Evolutionary conservation across 2,888 invertebrate species (phyloP).

Genomic region (Stegana nigrithorax): DNA sequence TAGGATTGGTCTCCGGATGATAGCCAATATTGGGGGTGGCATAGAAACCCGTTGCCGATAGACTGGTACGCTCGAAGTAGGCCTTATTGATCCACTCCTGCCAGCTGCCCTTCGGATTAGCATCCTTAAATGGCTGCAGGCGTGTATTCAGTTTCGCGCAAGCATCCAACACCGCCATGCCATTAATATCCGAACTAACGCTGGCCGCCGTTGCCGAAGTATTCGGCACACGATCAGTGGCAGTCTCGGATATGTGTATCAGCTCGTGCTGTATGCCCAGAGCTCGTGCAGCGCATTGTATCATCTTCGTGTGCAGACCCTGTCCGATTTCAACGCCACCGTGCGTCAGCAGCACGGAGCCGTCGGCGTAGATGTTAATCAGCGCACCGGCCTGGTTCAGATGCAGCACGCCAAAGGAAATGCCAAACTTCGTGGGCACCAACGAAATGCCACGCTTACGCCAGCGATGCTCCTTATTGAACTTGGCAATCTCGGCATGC

Average conservation of each 20-base stretch:
- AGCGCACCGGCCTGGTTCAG: slow-evolving; percentile 90
- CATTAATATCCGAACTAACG: slow-evolving; percentile 88
- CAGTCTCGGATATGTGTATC: slow-evolving; percentile 85
- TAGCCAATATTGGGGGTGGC: slow-evolving; percentile 81
- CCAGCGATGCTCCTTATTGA: slow-evolving; percentile 84
- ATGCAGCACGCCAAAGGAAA: slow-evolving; percentile 81
- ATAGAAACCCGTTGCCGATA: slow-evolving; percentile 88
- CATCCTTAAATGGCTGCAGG: slow-evolving; percentile 79
- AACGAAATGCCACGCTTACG: slow-evolving; percentile 87
- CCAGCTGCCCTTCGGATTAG: slow-evolving; percentile 84
- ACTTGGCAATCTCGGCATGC: slow-evolving; percentile 73
- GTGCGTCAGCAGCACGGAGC: slow-evolving; percentile 88
- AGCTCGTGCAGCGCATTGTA: slow-evolving; percentile 85
- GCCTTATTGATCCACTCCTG: slow-evolving; percentile 84
- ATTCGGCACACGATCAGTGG: slow-evolving; percentile 93
- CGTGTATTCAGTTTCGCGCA: slow-evolving; percentile 81
- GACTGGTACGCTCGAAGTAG: slow-evolving; percentile 80
- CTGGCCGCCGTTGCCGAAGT: slow-evolving; percentile 92
- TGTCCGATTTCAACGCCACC: slow-evolving; percentile 99
- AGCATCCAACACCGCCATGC: slow-evolving; percentile 89
- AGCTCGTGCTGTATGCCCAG: slow-evolving; percentile 78
- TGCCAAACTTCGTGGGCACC: slow-evolving; percentile 87
- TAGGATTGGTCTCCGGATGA: slow-evolving; percentile 75
- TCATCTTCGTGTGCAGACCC: slow-evolving; percentile 95
- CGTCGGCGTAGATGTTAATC: slow-evolving; percentile 87